These are phyloP conservation scores for Porphyrio hochstetteri DNA, from an alignment of 2,113 vertebrate species.

Conservation along the genomic window DNA sequence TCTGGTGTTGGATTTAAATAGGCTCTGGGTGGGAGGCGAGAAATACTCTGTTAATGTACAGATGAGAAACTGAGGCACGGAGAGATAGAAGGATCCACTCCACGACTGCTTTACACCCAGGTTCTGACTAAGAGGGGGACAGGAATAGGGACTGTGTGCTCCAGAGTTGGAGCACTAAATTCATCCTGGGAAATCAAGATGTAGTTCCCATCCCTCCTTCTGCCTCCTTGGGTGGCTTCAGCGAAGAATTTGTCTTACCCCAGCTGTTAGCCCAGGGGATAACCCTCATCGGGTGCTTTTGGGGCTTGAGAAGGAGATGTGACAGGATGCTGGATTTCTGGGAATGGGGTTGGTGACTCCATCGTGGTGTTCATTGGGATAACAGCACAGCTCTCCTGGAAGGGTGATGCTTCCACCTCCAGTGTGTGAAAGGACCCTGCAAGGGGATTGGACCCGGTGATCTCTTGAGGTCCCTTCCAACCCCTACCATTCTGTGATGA, in stretches of 20 bases:
- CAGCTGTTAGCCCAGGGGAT: neutral
- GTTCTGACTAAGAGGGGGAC: neutral
- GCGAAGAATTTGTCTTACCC: neutral
- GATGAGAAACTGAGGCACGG: conserved; percentile 57
- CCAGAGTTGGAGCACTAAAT: neutral
- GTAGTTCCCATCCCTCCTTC: neutral
- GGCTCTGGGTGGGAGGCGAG: conserved; percentile 44
- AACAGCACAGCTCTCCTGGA: neutral
- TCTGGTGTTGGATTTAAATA: conserved; percentile 38
- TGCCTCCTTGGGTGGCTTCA: neutral
- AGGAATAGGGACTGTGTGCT: neutral
- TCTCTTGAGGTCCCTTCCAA: too few species aligned
- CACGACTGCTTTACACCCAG: neutral
- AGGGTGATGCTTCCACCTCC: neutral
- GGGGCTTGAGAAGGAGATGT: neutral
- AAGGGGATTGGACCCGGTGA: too few species aligned
- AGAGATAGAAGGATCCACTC: neutral
- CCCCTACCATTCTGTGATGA: too few species aligned
- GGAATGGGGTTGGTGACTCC: neutral
- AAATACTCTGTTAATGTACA: neutral
- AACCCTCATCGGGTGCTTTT: neutral
- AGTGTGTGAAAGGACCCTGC: accelerated
- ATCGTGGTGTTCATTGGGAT: accelerated
- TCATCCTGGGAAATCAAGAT: neutral
- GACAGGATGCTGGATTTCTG: neutral